Evolutionary conservation across 2,113 vertebrate genomes (phyloP).

Genomic region (Apteryx owenii): DNA sequence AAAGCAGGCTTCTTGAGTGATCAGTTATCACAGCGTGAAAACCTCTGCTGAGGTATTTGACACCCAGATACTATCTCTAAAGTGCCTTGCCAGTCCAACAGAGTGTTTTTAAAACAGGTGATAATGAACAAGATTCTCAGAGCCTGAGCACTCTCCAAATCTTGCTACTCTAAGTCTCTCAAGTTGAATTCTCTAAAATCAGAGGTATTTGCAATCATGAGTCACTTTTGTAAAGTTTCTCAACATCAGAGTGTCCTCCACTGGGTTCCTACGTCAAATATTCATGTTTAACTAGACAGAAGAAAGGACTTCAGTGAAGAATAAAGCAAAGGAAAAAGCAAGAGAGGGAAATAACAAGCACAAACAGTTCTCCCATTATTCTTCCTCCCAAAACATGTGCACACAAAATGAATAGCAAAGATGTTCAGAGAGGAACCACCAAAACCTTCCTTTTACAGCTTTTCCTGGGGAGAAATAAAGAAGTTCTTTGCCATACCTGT

Average conservation of each 20-base stretch:
- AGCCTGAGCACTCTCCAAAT: fast-evolving
- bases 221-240: not conserved
- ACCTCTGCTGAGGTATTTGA: not conserved
- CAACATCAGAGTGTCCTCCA: not conserved
- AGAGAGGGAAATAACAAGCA: not conserved
- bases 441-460: not conserved
- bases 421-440: not conserved
- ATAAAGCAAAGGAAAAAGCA: not conserved
- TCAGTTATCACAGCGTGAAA: not conserved
- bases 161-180: not conserved
- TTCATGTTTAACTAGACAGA: not conserved
- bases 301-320: not conserved
- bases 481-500: not conserved
- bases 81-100: not conserved
- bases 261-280: not conserved
- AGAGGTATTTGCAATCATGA: not conserved
- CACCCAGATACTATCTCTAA: not conserved
- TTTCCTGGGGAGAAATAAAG: not conserved
- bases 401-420: not conserved
- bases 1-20: not conserved
- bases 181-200: not conserved
- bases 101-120: not conserved
- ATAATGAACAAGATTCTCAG: not conserved
- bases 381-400: not conserved
- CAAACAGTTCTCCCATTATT: not conserved